A percentile compares a stretch with the other conserved stretches of the same genome.
Evolutionary conservation across 1,140 invertebrate genomes (phyloP).

Genomic region (Akabosia matsudoensis): DNA sequence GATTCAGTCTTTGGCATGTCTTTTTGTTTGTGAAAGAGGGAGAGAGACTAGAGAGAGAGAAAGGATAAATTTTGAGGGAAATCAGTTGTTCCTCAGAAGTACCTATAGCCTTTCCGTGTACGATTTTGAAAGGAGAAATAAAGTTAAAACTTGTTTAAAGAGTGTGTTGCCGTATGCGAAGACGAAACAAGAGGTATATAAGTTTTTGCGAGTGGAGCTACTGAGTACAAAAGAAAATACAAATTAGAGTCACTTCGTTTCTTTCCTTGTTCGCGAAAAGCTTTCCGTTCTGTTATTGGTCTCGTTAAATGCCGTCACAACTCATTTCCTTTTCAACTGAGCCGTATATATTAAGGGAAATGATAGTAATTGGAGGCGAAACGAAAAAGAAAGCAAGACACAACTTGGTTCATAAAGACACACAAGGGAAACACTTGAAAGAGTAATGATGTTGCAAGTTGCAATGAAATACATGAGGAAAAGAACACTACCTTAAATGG

Average conservation of each 20-base stretch:
- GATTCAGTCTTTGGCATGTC: not conserved
- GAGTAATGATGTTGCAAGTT: too few species aligned
- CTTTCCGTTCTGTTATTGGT: not conserved
- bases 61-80: too few species aligned
- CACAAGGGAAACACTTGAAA: not conserved
- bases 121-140: too few species aligned
- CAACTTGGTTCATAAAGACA: not conserved
- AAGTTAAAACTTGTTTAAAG: too few species aligned
- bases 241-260: conserved; percentile 1
- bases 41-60: too few species aligned
- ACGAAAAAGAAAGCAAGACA: not conserved
- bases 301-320: conserved; percentile 19
- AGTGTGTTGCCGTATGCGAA: too few species aligned
- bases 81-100: too few species aligned
- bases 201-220: not conserved
- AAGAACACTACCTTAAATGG: too few species aligned
- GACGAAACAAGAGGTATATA: not conserved
- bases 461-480: too few species aligned
- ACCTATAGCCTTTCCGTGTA: too few species aligned
- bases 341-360: conserved; percentile 13
- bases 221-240: conserved; percentile 2
- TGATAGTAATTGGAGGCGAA: conserved; percentile 16
- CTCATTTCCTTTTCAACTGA: conserved; percentile 19
- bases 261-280: not conserved
- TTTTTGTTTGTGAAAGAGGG: not conserved